Conservation (phyloP, 2,797 vertebrate genomes). For the Sitta carolinensis region DNA sequence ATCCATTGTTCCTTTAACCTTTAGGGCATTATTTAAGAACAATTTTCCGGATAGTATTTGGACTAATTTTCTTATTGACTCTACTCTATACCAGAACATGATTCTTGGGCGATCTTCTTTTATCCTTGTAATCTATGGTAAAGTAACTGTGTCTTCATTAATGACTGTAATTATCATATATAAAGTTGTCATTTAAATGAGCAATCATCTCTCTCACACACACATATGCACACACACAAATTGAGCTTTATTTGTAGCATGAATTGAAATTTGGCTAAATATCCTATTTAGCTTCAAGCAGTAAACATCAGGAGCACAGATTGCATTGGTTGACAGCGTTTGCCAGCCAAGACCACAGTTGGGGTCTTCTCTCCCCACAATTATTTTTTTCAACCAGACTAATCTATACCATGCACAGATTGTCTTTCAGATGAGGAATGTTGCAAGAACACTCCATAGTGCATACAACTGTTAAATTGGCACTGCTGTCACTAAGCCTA, state of each 20-base stretch:
- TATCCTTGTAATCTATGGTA: conserved; percentile 72
- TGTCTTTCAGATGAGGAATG: conserved; percentile 40
- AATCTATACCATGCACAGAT: conserved; percentile 34
- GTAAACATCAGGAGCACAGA: conserved; percentile 32
- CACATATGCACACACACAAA: neutral
- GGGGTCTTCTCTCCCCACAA: neutral
- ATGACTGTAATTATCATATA: conserved; percentile 75
- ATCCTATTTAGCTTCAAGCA: conserved; percentile 46
- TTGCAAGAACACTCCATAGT: conserved; percentile 45
- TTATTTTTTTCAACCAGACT: neutral
- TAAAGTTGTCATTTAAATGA: conserved; percentile 79
- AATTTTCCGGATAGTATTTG: conserved; percentile 64
- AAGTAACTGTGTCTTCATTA: conserved; percentile 77
- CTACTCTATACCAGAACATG: conserved; percentile 43
- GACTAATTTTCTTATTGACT: conserved; percentile 76
- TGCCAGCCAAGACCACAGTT: conserved; percentile 47
- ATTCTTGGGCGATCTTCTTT: conserved; percentile 70
- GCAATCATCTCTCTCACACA: conserved; percentile 50
- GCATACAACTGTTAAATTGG: conserved; percentile 40
- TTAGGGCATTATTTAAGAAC: conserved; percentile 73
- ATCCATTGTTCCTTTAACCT: conserved; percentile 70
- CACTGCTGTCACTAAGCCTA: conserved; percentile 23
- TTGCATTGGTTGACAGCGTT: conserved; percentile 39
- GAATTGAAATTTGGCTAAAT: conserved; percentile 65
- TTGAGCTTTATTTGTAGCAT: conserved; percentile 65